A percentile compares a stretch with the other conserved stretches of the same genome.
These are phyloP conservation scores for Lepilemur septentrionalis DNA, from an alignment of 2,797 vertebrate genomes.

Conservation along the genomic window DNA sequence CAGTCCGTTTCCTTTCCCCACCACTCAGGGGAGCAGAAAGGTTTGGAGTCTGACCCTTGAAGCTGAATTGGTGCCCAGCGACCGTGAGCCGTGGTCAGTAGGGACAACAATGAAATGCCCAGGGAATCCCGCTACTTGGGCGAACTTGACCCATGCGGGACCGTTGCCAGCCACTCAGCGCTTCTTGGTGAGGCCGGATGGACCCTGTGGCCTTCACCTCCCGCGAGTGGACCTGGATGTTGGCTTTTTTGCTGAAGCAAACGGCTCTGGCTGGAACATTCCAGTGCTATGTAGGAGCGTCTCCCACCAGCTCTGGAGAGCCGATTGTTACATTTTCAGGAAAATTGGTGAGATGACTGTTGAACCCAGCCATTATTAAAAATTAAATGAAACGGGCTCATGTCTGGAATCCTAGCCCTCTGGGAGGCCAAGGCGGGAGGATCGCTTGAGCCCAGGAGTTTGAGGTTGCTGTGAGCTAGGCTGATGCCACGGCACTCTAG, in stretches of 20 bases:
- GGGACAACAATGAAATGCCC: fast-evolving
- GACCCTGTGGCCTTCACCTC: neutral
- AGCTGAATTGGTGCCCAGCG: neutral
- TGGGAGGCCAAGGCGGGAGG: no score
- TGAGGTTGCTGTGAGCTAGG: no score
- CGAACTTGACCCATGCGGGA: fast-evolving
- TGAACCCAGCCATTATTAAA: neutral
- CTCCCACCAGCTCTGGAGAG: neutral
- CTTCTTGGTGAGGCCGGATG: neutral
- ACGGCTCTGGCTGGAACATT: neutral
- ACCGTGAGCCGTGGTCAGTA: fast-evolving
- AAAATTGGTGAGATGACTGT: neutral
- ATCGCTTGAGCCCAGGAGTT: no score
- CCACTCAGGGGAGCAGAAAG: fast-evolving
- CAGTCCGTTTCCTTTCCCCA: fast-evolving
- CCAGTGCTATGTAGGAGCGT: neutral
- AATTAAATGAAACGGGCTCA: neutral
- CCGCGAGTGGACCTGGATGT: fast-evolving
- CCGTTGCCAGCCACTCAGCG: fast-evolving
- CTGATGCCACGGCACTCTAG: no score
- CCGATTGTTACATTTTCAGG: neutral
- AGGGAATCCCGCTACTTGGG: neutral
- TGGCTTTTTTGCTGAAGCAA: neutral
- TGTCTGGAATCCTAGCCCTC: no score
- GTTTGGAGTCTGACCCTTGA: no score